A percentile compares a stretch with the other conserved stretches of the same genome.
Conservation (phyloP, 2,113 vertebrate species). For the Carassius carassius region DNA sequence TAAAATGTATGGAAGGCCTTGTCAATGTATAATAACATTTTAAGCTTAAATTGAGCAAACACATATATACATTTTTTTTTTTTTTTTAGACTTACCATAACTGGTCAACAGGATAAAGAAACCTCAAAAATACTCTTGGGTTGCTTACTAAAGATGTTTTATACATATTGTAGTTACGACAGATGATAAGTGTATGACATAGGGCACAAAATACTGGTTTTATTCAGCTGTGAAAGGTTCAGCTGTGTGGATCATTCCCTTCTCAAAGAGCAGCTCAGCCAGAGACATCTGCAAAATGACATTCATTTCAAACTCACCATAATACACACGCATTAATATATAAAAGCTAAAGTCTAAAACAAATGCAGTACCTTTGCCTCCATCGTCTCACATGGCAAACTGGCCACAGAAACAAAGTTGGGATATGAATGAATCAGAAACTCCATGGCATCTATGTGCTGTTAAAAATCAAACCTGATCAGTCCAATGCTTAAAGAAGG, state of each 20-base stretch:
- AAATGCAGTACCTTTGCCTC: constrained; percentile 78
- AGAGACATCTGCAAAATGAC: constrained; percentile 64
- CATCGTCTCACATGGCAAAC: constrained; percentile 80
- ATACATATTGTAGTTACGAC: neutral
- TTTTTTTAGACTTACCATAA: neutral
- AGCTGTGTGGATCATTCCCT: constrained; percentile 72
- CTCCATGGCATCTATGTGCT: constrained; percentile 86
- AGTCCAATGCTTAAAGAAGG: neutral
- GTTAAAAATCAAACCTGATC: neutral
- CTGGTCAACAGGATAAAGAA: neutral
- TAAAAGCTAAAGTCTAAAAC: neutral
- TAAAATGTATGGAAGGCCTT: neutral
- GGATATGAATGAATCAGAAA: constrained; percentile 91
- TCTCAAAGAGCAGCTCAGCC: constrained; percentile 77
- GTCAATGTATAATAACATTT: too few relatives aligned
- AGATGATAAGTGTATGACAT: neutral
- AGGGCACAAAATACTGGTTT: constrained; percentile 35
- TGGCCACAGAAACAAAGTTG: constrained; percentile 78
- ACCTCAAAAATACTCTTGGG: neutral
- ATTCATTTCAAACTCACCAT: neutral
- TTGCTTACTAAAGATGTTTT: neutral
- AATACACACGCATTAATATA: neutral
- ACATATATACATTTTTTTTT: too few relatives aligned
- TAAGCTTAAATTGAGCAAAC: neutral
- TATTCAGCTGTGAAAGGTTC: constrained; percentile 56